Evolutionary conservation across 2,888 invertebrate genomes (phyloP).

Genomic region (Hoplodrina blanda): DNA sequence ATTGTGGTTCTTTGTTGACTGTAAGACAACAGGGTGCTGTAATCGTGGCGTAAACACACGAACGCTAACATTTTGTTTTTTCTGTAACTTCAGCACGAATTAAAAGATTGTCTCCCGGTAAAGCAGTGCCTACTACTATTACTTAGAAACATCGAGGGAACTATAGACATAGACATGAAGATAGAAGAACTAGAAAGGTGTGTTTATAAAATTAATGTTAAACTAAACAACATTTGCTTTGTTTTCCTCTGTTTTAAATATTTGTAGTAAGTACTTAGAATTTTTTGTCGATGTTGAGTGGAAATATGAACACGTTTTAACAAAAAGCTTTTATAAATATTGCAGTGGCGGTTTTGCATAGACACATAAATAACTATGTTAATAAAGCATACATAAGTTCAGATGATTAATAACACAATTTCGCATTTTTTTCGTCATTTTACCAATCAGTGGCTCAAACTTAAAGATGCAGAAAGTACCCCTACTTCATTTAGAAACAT

Average conservation of each 20-base stretch:
- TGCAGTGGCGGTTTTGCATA: no score
- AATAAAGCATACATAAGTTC: neutral
- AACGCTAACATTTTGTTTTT: conserved; percentile 32
- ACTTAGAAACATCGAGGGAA: neutral
- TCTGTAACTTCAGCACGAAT: conserved; percentile 24
- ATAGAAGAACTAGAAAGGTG: neutral
- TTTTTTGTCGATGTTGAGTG: neutral
- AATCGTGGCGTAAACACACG: conserved; percentile 37
- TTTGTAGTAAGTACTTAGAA: neutral
- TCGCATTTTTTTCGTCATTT: no score
- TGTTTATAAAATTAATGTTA: neutral
- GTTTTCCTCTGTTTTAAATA: neutral
- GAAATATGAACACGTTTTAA: neutral
- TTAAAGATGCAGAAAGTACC: no score
- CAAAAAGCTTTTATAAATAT: neutral
- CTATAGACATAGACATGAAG: neutral
- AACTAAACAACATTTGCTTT: conserved; percentile 1
- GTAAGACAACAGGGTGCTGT: conserved; percentile 48
- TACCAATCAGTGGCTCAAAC: no score
- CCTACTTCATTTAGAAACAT: no score
- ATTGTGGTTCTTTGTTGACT: conserved; percentile 54
- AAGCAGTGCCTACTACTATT: neutral
- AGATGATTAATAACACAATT: no score
- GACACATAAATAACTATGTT: neutral
- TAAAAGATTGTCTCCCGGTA: neutral